Conservation (phyloP, 2,888 invertebrate genomes). For the Drosophila maculinotata region DNA sequence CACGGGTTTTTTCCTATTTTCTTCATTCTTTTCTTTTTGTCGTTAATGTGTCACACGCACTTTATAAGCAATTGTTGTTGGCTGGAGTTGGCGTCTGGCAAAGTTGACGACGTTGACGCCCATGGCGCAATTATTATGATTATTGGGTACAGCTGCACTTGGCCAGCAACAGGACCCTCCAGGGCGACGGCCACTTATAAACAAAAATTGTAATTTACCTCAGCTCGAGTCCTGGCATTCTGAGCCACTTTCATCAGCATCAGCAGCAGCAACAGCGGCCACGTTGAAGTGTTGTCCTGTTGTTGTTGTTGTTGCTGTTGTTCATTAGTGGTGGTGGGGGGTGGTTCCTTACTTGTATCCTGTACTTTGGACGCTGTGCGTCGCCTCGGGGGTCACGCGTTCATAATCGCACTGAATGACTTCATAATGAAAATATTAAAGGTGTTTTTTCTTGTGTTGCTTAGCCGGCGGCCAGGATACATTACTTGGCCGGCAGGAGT, state of each 20-base stretch:
- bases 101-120: conserved; percentile 78
- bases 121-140: conserved; percentile 79
- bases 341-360: conserved; percentile 24
- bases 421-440: conserved; percentile 84
- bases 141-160: conserved; percentile 81
- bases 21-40: conserved; percentile 32
- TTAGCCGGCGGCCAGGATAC: conserved; percentile 70
- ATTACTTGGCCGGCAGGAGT: conserved; percentile 62
- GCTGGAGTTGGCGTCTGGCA: conserved; percentile 67
- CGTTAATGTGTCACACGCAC: conserved; percentile 84
- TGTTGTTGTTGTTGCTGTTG: conserved; percentile 42
- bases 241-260: conserved; percentile 58
- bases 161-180: conserved; percentile 48
- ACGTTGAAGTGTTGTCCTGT: conserved; percentile 56
- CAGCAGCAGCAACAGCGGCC: conserved; percentile 34
- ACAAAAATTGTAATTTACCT: conserved; percentile 80
- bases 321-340: conserved; percentile 59
- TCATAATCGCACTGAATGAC: conserved; percentile 81
- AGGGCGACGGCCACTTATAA: conserved; percentile 73
- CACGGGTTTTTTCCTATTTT: conserved; percentile 50
- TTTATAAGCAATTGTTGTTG: conserved; percentile 78
- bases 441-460: conserved; percentile 77
- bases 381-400: conserved; percentile 78
- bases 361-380: conserved; percentile 59
- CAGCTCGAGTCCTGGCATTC: conserved; percentile 34